Evolutionary conservation across 2,797 vertebrate species (phyloP), one percentile per base, ranked within the genome.

Genomic region (Spinus pinus): DNA sequence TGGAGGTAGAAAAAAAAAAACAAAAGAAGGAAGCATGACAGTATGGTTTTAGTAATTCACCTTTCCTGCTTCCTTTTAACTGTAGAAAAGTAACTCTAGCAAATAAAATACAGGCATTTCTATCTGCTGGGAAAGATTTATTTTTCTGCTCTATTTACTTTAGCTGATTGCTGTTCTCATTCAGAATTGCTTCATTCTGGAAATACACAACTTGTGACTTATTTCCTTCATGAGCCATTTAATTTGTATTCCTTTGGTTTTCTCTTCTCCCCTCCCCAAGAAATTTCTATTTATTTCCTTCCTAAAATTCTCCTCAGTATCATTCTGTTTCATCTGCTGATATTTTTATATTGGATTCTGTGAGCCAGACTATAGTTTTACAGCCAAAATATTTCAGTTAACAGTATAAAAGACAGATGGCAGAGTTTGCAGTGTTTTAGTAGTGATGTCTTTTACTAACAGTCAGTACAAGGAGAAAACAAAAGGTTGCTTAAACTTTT

Each of bases 351-450:
- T 7, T 46, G 39, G 22, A 25, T 57, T 74, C 30, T 67, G 61
- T 47, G 58, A 87, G 65, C 28, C 65, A 94, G 42, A 49, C 53
- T 20, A 14, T 23, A 84, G 67, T 39, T 91, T 81, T 74, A 85
- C 30, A 90, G 65, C 37, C 71, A 93, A 90, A 89, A 82, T 91
- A 80, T 85, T 87, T 91, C 47, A 2, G 37, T 81, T 89, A 87
- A 91, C 64, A 89, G 49, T 50, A 33, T 61, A 82, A 91, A 75
- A 94, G 65, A 67, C 61, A 94, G 87, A 96, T 50, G 88, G 85
- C 54, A 86, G 79, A 79, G 47, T 81, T 27, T 60, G n/a, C 88
- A 94, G 23, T 51, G 31, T 54, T 93, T 53, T 50, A 67, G 41
- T 23, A 65, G 46, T 27, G 65, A 71, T 74, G 57, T 46, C 79